Evolutionary conservation across 37 sponge, comb jelly and placozoan genomes (phyloP).

Genomic region (Cladorhizidae sp.): DNA sequence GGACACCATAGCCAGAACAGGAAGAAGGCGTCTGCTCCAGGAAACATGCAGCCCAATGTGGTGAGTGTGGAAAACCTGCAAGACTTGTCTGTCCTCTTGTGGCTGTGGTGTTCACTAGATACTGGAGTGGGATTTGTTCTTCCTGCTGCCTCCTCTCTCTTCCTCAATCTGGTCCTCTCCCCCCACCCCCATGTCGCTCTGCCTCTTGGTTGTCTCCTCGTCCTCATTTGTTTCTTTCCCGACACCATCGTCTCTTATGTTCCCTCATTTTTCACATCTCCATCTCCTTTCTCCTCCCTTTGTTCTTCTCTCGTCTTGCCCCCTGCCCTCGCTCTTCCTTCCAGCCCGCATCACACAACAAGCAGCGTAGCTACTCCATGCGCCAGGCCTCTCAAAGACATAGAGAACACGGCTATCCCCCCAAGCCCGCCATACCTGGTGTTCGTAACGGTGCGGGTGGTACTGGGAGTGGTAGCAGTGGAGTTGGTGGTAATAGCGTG

Average conservation of each 20-base stretch:
- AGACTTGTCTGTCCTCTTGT: not conserved
- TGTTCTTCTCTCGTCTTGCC: not conserved
- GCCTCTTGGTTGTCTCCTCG: no score
- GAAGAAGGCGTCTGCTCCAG: constrained; percentile 73
- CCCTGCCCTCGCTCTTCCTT: not conserved
- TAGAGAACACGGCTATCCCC: constrained; percentile 7
- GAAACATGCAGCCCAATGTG: constrained; percentile 32
- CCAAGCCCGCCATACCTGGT: constrained; percentile 1
- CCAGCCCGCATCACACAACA: not conserved
- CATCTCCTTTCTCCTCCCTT: not conserved
- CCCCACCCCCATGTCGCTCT: not conserved
- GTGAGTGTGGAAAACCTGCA: not conserved
- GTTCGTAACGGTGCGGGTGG: not conserved
- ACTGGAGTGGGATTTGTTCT: not conserved
- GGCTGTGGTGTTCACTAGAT: not conserved
- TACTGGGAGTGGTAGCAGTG: not conserved
- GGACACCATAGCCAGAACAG: not conserved
- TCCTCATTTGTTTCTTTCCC: no score
- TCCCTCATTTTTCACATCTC: no score
- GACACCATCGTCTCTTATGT: no score
- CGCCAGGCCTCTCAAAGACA: constrained; percentile 45
- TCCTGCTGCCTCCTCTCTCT: not conserved
- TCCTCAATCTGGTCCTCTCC: not conserved
- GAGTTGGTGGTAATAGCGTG: not conserved
- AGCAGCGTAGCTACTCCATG: constrained; percentile 70